Conservation (phyloP, 2,797 vertebrate genomes). For the Rhabdophis nuchalis region DNA sequence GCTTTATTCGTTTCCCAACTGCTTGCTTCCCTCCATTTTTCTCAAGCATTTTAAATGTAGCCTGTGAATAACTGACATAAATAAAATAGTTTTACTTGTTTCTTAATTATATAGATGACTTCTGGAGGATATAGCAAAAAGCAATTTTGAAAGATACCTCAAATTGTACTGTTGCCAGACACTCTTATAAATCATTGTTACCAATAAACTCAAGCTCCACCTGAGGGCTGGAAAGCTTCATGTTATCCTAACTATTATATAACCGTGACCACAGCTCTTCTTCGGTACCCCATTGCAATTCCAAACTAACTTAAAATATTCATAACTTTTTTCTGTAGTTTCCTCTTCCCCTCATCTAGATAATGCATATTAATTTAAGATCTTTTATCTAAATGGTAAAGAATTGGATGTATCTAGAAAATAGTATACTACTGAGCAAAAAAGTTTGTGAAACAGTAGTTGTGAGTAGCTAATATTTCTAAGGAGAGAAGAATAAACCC, state of each 20-base stretch:
- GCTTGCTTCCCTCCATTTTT: background rate
- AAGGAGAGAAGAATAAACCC: background rate
- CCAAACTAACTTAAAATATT: background rate
- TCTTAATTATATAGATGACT: background rate
- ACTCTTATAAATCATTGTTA: background rate
- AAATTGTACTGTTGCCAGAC: background rate
- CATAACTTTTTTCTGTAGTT: background rate
- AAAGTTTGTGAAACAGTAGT: background rate
- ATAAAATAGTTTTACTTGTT: background rate
- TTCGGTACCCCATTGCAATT: background rate
- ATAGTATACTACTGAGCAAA: background rate
- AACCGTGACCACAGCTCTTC: background rate
- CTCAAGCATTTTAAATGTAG: background rate
- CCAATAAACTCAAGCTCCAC: background rate
- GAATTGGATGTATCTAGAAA: background rate
- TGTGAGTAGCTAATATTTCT: background rate
- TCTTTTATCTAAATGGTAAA: background rate
- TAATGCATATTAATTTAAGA: background rate
- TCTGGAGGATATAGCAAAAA: background rate
- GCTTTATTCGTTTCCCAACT: background rate
- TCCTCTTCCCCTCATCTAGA: background rate
- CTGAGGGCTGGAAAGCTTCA: background rate
- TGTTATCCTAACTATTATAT: background rate
- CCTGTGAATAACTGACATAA: background rate
- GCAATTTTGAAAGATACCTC: background rate